These are phyloP conservation scores for Caloenas nicobarica DNA, from an alignment of 2,113 vertebrate genomes.

Conservation along the genomic window DNA sequence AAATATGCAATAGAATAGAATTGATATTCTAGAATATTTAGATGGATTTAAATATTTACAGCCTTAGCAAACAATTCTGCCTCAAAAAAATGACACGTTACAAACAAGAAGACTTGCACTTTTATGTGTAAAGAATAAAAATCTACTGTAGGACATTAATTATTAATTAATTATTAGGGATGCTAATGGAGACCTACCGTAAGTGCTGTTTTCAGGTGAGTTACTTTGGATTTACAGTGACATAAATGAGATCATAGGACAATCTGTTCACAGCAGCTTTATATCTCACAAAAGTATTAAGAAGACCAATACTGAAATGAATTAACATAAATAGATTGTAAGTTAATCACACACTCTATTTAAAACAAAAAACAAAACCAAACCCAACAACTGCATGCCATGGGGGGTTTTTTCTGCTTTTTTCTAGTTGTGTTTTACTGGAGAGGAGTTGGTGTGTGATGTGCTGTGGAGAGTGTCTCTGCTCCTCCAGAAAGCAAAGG, in stretches of 20 bases:
- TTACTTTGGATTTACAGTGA: not conserved
- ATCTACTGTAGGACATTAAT: not conserved
- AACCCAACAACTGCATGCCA: too few species aligned
- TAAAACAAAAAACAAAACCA: not conserved
- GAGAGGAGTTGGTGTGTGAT: not conserved
- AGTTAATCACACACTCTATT: not conserved
- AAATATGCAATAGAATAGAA: not conserved
- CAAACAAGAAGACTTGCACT: not conserved
- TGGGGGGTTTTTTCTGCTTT: not conserved
- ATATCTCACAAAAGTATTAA: not conserved
- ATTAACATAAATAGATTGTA: not conserved
- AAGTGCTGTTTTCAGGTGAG: not conserved
- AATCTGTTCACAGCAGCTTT: not conserved
- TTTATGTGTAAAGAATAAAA: not conserved
- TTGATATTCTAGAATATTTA: not conserved
- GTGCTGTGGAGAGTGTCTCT: not conserved
- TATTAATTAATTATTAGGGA: not conserved
- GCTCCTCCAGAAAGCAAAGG: slow-evolving; percentile 8
- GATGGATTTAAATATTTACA: not conserved
- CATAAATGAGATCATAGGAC: not conserved
- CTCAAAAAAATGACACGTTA: not conserved
- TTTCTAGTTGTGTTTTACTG: not conserved
- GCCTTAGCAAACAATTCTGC: not conserved
- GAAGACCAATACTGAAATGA: not conserved
- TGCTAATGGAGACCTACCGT: not conserved